phyloP scores from a whole-genome alignment of 2,888 invertebrate genomes.

The Smittia aterrima region DNA sequence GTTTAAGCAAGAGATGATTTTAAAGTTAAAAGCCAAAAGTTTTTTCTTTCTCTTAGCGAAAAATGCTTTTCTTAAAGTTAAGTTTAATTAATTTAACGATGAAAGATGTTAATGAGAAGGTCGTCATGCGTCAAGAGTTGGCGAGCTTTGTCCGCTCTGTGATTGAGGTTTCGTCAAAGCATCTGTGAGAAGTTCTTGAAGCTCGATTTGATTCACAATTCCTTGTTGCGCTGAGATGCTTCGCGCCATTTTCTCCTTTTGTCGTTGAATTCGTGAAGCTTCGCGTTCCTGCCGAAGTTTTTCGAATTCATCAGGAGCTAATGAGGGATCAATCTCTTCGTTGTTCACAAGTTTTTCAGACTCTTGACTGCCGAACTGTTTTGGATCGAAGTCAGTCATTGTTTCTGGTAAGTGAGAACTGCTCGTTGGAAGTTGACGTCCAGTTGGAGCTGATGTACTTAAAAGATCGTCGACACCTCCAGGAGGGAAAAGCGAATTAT shows the following conservation, averaged over 20 bases:
- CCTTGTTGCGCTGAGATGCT: slow-evolving; percentile 60
- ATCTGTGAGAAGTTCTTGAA: slow-evolving; percentile 13
- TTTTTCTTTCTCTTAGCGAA: too few relatives aligned
- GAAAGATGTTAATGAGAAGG: not conserved
- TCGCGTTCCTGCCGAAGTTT: slow-evolving; percentile 67
- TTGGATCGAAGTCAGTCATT: slow-evolving; percentile 26
- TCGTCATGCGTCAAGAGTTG: not conserved
- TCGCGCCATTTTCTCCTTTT: slow-evolving; percentile 62
- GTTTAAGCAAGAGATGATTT: too few relatives aligned
- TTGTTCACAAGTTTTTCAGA: not conserved
- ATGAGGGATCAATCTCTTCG: slow-evolving; percentile 37
- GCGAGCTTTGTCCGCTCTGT: not conserved
- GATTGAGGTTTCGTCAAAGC: not conserved
- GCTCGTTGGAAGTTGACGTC: not conserved
- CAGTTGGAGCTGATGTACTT: slow-evolving; percentile 51
- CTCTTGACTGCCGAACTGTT: slow-evolving; percentile 16
- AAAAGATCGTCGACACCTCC: slow-evolving; percentile 52
- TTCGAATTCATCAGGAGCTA: slow-evolving; percentile 63
- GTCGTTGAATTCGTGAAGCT: slow-evolving; percentile 64
- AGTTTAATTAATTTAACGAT: too few relatives aligned
- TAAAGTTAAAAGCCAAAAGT: too few relatives aligned
- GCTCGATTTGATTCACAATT: slow-evolving; percentile 31
- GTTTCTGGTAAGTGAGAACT: slow-evolving; percentile 20
- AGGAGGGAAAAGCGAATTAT: slow-evolving; percentile 48
- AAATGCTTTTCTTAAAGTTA: too few relatives aligned